A percentile compares a stretch with the other conserved stretches of the same genome.
phyloP scores from a whole-genome alignment of 2,113 vertebrate species.

The Lathamus discolor region DNA sequence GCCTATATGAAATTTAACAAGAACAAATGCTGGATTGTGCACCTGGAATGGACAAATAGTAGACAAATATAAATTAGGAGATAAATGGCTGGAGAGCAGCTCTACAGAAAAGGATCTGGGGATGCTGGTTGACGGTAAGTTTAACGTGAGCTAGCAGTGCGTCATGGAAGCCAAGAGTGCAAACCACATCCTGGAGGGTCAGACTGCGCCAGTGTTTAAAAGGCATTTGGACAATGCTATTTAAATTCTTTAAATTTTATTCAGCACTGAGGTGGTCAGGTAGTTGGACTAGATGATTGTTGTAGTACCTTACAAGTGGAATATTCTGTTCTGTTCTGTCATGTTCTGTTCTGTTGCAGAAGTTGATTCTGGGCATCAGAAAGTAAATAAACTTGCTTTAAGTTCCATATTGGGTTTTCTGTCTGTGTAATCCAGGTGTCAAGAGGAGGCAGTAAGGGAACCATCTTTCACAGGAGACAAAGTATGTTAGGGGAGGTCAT shows the following conservation, averaged over 20 bases:
- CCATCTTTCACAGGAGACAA: neutral
- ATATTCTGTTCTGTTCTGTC: neutral
- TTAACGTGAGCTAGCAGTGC: neutral
- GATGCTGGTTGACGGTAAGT: neutral
- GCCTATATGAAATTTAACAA: neutral
- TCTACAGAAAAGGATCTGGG: neutral
- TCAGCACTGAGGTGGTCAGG: neutral
- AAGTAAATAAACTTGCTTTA: neutral
- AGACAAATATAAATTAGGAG: neutral
- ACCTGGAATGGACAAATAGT: neutral
- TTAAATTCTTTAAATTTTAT: neutral
- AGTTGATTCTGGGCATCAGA: neutral
- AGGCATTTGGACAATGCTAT: neutral
- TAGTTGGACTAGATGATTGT: fast-evolving
- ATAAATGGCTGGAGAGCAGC: neutral
- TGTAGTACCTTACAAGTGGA: neutral
- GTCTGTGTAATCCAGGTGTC: neutral
- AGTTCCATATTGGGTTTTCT: neutral
- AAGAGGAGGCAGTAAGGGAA: neutral
- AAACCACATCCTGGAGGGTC: neutral
- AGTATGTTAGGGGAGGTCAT: neutral
- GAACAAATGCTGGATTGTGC: neutral
- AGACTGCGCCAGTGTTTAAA: neutral
- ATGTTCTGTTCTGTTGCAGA: neutral
- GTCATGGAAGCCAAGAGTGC: neutral